These are phyloP conservation scores for Eulemur macaco DNA, from an alignment of 2,113 vertebrate genomes.

Conservation along the genomic window DNA sequence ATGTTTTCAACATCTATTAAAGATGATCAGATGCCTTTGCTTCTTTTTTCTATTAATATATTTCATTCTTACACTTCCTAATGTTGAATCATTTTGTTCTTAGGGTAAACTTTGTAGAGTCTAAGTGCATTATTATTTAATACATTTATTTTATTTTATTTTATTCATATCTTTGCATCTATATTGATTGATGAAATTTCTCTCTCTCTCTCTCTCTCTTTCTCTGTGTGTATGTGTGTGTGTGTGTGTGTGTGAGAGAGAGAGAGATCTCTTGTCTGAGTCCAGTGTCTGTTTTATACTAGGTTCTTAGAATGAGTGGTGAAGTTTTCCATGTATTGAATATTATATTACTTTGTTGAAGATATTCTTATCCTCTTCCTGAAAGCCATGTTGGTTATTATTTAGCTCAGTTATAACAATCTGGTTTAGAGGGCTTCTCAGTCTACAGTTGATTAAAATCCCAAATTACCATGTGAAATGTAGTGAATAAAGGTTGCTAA, in stretches of 20 bases:
- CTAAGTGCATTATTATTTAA: not conserved
- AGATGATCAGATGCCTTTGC: not conserved
- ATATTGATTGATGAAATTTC: not conserved
- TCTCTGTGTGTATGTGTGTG: not conserved
- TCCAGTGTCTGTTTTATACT: not conserved
- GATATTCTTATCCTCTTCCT: not conserved
- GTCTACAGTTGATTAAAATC: conserved; percentile 33
- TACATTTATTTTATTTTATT: not conserved
- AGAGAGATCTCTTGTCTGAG: not conserved
- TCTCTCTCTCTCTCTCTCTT: not conserved
- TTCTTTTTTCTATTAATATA: not conserved
- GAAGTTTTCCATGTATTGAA: not conserved
- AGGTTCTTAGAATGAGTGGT: not conserved
- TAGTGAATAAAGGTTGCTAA: not conserved
- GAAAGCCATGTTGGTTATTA: not conserved
- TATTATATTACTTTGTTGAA: not conserved
- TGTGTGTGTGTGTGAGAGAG: not conserved
- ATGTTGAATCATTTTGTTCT: conserved; percentile 16
- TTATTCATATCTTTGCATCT: conserved; percentile 14
- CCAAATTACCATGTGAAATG: not conserved
- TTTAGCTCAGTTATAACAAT: conserved; percentile 35
- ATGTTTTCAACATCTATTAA: conserved; percentile 10
- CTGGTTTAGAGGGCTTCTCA: conserved; percentile 31
- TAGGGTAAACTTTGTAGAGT: not conserved
- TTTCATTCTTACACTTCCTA: conserved; percentile 5